phyloP scores from a whole-genome alignment of 2,888 invertebrate genomes.

The Tortricodes alternella region DNA sequence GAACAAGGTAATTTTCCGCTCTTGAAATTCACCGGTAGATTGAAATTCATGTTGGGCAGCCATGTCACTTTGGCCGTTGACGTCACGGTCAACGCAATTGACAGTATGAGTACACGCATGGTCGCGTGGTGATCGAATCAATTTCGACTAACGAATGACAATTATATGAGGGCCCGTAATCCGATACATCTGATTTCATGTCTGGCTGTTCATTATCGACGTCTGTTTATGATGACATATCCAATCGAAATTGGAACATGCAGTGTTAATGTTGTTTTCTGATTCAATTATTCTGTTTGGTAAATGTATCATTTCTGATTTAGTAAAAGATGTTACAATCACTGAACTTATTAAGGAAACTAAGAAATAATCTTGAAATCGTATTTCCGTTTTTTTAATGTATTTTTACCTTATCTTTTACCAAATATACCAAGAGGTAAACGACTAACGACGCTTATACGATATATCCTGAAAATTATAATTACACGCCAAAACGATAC shows the following conservation, averaged over 20 bases:
- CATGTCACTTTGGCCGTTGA: slow-evolving; percentile 59
- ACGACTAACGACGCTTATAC: too few species aligned
- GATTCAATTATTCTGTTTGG: slow-evolving; percentile 9
- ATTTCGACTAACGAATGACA: slow-evolving; percentile 48
- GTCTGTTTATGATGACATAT: slow-evolving; percentile 43
- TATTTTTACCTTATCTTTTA: too few species aligned
- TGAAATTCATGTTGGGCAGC: slow-evolving; percentile 65
- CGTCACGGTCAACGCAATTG: slow-evolving; percentile 35
- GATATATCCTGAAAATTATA: too few species aligned
- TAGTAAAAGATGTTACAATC: too few species aligned
- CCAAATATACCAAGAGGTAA: too few species aligned
- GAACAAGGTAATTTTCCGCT: slow-evolving; percentile 66
- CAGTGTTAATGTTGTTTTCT: slow-evolving; percentile 34
- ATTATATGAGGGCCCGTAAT: slow-evolving; percentile 53
- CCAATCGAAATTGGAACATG: slow-evolving; percentile 41
- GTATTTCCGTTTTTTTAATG: too few species aligned
- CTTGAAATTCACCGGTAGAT: slow-evolving; percentile 60
- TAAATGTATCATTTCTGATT: too few species aligned
- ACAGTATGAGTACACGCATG: slow-evolving; percentile 21
- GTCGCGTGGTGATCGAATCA: slow-evolving; percentile 35
- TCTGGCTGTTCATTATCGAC: slow-evolving; percentile 59
- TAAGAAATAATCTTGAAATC: too few species aligned
- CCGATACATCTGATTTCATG: slow-evolving; percentile 55
- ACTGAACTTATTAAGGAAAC: too few species aligned
- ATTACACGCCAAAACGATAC: too few species aligned